Evolutionary conservation across 2,113 vertebrate species (phyloP).

Genomic region (Hirundichthys speculiger): DNA sequence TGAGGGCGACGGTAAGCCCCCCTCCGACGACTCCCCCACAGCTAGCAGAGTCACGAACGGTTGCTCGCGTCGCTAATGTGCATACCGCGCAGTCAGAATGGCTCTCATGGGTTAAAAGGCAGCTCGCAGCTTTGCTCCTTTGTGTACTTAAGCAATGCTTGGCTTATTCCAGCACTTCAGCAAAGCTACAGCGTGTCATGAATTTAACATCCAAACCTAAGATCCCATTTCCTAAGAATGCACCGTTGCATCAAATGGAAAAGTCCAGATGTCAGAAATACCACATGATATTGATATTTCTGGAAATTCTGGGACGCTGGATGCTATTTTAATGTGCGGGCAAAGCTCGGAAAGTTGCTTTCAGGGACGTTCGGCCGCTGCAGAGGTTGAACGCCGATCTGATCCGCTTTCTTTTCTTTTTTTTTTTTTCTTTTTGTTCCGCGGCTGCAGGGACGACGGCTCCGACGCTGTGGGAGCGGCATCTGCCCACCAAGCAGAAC

Average conservation of each 20-base stretch:
- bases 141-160: not conserved
- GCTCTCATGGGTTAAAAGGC: not conserved
- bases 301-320: slow-evolving; percentile 26
- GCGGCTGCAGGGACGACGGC: slow-evolving; percentile 91
- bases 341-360: not conserved
- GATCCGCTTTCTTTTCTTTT: not conserved
- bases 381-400: not conserved
- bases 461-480: slow-evolving; percentile 95
- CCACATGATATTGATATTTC: slow-evolving; percentile 30
- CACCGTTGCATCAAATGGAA: slow-evolving; percentile 31
- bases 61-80: not conserved
- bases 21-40: not conserved
- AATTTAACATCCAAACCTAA: slow-evolving; percentile 9
- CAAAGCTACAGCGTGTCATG: not conserved
- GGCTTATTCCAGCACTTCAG: slow-evolving; percentile 2
- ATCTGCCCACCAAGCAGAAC: slow-evolving; percentile 92
- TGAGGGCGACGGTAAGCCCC: slow-evolving; percentile 90
- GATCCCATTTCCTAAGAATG: no score
- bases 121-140: slow-evolving; percentile 9
- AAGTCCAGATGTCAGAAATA: slow-evolving; percentile 44
- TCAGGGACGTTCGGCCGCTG: no score
- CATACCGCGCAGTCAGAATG: not conserved
- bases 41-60: not conserved
- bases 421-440: no score
- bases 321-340: slow-evolving; percentile 35